A percentile compares a stretch with the other conserved stretches of the same genome.
These are phyloP conservation scores for Plecotus auritus DNA, from an alignment of 2,113 vertebrate genomes.

Conservation along the genomic window DNA sequence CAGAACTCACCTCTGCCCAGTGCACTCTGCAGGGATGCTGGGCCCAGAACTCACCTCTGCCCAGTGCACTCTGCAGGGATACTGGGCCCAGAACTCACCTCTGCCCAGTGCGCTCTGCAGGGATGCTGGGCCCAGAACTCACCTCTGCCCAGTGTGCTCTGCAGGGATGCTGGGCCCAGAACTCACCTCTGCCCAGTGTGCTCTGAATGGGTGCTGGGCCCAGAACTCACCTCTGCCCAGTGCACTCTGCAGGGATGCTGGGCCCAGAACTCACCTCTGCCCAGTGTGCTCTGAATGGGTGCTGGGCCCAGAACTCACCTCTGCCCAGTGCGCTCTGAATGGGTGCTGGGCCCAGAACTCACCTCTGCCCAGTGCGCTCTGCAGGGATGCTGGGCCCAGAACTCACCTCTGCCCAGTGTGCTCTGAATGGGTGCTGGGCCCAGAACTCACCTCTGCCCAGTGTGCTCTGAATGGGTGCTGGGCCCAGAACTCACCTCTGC, in stretches of 20 bases:
- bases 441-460: neutral
- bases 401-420: neutral
- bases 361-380: neutral
- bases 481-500: neutral
- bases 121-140: neutral
- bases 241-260: neutral
- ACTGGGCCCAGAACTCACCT: neutral
- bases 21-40: neutral
- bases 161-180: neutral
- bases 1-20: neutral
- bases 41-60: neutral
- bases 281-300: neutral
- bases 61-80: no score
- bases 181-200: neutral
- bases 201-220: neutral
- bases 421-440: neutral
- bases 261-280: neutral
- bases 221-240: neutral
- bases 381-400: neutral
- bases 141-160: neutral
- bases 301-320: neutral
- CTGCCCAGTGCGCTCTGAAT: neutral
- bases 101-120: neutral
- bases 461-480: neutral
- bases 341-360: neutral